Evolutionary conservation across 2,797 vertebrate genomes (phyloP).

Genomic region (Pelobates cultripes): DNA sequence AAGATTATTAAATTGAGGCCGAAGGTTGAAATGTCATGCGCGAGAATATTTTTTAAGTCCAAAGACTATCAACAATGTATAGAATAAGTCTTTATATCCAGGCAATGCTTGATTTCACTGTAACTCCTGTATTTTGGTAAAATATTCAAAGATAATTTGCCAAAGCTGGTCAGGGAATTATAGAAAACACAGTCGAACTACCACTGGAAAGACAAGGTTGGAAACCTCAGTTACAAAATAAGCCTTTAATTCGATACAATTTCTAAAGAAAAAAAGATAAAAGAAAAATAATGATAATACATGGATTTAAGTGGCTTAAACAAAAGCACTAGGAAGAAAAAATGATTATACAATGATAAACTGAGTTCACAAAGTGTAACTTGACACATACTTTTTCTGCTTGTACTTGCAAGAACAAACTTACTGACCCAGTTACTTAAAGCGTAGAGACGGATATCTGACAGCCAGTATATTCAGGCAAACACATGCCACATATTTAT

Average conservation of each 20-base stretch:
- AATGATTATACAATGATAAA: slow-evolving; percentile 30
- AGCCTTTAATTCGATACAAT: background rate
- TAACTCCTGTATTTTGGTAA: too few species aligned
- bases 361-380: slow-evolving; percentile 29
- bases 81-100: too few species aligned
- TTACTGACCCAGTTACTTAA: slow-evolving; percentile 43
- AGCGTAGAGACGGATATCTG: slow-evolving; percentile 32
- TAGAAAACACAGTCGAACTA: too few species aligned
- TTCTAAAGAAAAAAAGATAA: background rate
- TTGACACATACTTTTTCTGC: slow-evolving; percentile 37
- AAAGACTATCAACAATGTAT: too few species aligned
- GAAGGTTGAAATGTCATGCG: too few species aligned
- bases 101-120: too few species aligned
- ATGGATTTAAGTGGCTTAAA: background rate
- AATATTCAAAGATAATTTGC: too few species aligned
- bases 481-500: slow-evolving; percentile 1
- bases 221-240: too few species aligned
- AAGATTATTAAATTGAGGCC: too few species aligned
- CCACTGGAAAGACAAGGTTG: too few species aligned
- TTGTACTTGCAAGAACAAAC: slow-evolving; percentile 39
- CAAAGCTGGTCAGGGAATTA: too few species aligned
- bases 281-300: background rate
- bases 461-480: slow-evolving; percentile 23
- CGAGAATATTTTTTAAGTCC: too few species aligned
- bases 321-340: background rate